Percentiles rank a stretch among this genome's conserved stretches.
Evolutionary conservation across 2,113 vertebrate genomes (phyloP).

Genomic region (Toxostoma redivivum): DNA sequence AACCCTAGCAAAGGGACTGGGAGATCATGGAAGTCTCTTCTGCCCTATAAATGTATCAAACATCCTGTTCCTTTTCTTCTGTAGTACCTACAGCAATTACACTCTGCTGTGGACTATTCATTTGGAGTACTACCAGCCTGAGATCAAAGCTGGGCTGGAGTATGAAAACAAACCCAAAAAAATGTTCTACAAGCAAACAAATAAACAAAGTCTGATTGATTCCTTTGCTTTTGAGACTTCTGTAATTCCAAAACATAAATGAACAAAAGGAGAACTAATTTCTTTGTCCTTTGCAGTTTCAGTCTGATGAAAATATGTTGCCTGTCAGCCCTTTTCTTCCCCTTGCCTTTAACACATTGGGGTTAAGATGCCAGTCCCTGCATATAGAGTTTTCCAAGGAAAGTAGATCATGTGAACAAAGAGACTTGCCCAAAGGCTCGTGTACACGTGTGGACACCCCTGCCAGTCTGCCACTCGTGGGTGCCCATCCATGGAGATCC

Average conservation of each 20-base stretch:
- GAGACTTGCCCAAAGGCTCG: rapidly evolving
- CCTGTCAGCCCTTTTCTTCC: not conserved
- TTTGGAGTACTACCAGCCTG: slow-evolving; percentile 34
- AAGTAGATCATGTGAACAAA: not conserved
- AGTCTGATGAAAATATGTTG: not conserved
- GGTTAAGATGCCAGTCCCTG: not conserved
- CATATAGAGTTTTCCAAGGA: not conserved
- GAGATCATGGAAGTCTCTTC: not conserved
- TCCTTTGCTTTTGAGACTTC: slow-evolving; percentile 36
- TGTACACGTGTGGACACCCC: rapidly evolving
- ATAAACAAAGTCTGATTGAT: slow-evolving; percentile 35
- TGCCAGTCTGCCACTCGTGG: not conserved
- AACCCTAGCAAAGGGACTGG: not conserved
- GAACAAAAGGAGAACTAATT: slow-evolving; percentile 40
- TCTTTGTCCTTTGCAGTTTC: not conserved
- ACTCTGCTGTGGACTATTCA: slow-evolving; percentile 29
- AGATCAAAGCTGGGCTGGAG: slow-evolving; percentile 27
- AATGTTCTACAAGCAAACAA: slow-evolving; percentile 45
- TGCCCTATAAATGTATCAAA: not conserved
- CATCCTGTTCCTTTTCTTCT: not conserved
- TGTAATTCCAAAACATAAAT: slow-evolving; percentile 36
- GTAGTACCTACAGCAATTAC: slow-evolving; percentile 41
- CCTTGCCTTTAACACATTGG: not conserved
- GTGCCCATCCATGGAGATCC: not conserved
- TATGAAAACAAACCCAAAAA: slow-evolving; percentile 26